Percentiles rank a stretch among this genome's conserved stretches.
These are phyloP conservation scores for Phengaris alcon DNA, from an alignment of 2,888 invertebrate species.

Conservation along the genomic window DNA sequence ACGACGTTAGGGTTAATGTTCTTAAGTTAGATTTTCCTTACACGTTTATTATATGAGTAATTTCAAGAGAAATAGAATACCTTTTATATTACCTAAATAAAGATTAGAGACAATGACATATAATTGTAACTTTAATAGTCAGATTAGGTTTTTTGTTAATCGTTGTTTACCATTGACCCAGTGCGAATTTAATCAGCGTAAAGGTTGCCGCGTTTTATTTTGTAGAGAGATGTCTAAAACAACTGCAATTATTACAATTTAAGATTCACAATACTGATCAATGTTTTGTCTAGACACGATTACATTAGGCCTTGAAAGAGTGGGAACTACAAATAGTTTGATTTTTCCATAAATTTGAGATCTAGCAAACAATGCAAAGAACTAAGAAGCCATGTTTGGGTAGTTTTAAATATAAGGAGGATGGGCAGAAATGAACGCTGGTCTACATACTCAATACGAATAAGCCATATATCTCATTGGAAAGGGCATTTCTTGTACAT, in stretches of 20 bases:
- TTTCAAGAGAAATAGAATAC: conserved; percentile 9
- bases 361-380: too few relatives aligned
- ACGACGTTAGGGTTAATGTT: background rate
- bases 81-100: background rate
- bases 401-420: too few relatives aligned
- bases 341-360: too few relatives aligned
- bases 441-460: too few relatives aligned
- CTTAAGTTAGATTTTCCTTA: background rate
- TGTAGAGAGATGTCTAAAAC: background rate
- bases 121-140: conserved; percentile 31
- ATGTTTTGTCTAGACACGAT: background rate
- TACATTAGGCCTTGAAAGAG: too few relatives aligned
- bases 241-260: background rate
- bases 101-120: conserved; percentile 12
- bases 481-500: too few relatives aligned
- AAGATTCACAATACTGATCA: background rate
- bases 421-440: too few relatives aligned
- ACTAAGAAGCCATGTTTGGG: too few relatives aligned
- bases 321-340: too few relatives aligned
- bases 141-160: conserved; percentile 42
- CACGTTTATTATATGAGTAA: background rate
- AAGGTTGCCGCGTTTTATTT: conserved; percentile 44
- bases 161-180: conserved; percentile 61
- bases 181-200: conserved; percentile 62
- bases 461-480: too few relatives aligned